Evolutionary conservation across 2,888 invertebrate species (phyloP).

Genomic region (Perithous albicinctus): DNA sequence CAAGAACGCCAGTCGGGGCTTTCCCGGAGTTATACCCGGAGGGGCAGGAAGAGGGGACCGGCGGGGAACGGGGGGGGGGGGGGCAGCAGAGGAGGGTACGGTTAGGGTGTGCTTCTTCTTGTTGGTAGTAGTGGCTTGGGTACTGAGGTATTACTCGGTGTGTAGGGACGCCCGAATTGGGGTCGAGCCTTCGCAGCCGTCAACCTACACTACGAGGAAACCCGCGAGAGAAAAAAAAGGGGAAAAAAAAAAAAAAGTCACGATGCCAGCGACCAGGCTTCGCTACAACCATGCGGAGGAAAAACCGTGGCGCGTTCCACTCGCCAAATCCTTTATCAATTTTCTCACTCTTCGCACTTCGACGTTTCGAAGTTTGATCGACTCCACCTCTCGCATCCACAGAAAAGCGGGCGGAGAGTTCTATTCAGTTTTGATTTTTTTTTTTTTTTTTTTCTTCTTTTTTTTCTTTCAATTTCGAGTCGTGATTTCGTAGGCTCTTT

Average conservation of each 20-base stretch:
- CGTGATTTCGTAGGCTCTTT: neutral
- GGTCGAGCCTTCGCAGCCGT: conserved; percentile 27
- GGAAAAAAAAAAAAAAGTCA: too few species aligned
- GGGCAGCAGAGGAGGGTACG: too few species aligned
- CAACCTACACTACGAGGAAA: neutral
- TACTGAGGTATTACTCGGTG: neutral
- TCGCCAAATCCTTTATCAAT: conserved; percentile 25
- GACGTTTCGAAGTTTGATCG: conserved; percentile 44
- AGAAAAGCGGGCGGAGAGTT: neutral
- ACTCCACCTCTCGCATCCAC: too few species aligned
- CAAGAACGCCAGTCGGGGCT: conserved; percentile 22
- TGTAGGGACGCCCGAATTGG: conserved; percentile 26
- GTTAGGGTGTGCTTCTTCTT: neutral
- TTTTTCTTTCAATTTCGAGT: too few species aligned
- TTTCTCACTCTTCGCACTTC: conserved; percentile 33
- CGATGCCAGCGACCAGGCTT: neutral
- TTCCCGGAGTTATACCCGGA: conserved; percentile 17
- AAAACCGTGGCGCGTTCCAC: neutral
- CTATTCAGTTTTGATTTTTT: neutral
- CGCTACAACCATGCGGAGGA: neutral
- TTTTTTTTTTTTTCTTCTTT: neutral
- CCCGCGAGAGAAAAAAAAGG: neutral
- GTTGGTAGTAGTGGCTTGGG: neutral
- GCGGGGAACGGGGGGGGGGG: too few species aligned
- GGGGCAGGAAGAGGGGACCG: too few species aligned